Conservation (phyloP, 2,888 invertebrate species). For the Homarus gammarus region DNA sequence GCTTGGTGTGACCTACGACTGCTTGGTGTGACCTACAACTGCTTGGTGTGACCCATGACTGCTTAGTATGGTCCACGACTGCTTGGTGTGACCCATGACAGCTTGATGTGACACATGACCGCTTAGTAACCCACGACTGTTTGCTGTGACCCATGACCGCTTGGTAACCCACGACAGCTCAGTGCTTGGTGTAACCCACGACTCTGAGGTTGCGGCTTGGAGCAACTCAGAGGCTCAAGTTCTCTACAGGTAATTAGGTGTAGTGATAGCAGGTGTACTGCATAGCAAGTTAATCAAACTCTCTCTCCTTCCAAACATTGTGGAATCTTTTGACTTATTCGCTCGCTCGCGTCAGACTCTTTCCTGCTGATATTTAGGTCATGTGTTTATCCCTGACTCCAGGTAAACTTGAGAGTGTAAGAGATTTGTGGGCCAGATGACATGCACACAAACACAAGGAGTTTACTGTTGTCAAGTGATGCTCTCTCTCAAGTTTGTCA, state of each 20-base stretch:
- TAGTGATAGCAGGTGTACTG: not conserved
- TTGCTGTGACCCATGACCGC: not conserved
- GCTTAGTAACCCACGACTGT: not conserved
- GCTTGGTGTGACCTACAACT: not conserved
- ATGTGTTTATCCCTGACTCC: not conserved
- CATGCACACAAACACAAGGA: too few relatives aligned
- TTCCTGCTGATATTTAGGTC: not conserved
- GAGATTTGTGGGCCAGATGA: too few relatives aligned
- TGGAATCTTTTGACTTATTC: not conserved
- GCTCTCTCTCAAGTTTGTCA: too few relatives aligned
- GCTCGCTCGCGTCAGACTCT: not conserved
- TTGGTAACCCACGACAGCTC: not conserved
- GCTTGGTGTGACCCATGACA: not conserved
- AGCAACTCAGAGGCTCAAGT: constrained; percentile 47
- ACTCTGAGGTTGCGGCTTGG: constrained; percentile 19
- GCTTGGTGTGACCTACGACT: not conserved
- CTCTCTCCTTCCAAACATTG: not conserved
- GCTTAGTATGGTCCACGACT: not conserved
- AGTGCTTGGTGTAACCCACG: not conserved
- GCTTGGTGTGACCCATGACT: not conserved
- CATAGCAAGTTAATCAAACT: not conserved
- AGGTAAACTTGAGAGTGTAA: not conserved
- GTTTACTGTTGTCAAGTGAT: too few relatives aligned
- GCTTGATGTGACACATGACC: not conserved
- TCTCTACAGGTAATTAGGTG: constrained; percentile 48